These are phyloP conservation scores for Nephrotoma guestfalica DNA, from an alignment of 2,888 invertebrate genomes.

Conservation along the genomic window DNA sequence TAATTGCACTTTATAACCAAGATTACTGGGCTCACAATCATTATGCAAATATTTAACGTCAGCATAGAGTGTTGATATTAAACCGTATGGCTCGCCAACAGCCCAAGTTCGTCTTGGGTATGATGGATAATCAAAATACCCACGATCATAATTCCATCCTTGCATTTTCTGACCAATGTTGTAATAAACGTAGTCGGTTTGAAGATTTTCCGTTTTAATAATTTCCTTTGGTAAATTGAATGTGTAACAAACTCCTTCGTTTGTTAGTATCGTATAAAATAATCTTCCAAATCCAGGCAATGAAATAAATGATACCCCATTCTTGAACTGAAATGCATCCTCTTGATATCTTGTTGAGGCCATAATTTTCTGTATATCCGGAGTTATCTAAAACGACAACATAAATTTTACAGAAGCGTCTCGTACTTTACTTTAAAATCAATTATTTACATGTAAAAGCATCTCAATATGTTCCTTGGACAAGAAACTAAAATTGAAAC, in stretches of 20 bases:
- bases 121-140: background rate
- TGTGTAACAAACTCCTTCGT: no score
- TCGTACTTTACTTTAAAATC: no score
- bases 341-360: background rate
- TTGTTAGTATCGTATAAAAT: no score
- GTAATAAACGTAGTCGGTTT: no score
- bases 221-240: no score
- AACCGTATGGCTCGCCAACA: constrained; percentile 50
- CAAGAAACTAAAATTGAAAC: background rate
- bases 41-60: constrained; percentile 22
- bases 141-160: background rate
- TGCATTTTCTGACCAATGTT: background rate
- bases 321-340: no score
- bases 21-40: background rate
- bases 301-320: background rate
- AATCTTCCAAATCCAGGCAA: background rate
- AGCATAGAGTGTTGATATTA: constrained; percentile 45
- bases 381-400: no score
- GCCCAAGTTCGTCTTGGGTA: background rate
- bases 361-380: background rate
- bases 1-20: background rate
- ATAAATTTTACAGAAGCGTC: no score
- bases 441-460: background rate
- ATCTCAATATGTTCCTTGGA: background rate
- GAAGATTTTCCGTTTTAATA: no score